Base-by-base conservation (phyloP, 1,140 invertebrate species). In the Conopomorpha cramerella region DNA sequence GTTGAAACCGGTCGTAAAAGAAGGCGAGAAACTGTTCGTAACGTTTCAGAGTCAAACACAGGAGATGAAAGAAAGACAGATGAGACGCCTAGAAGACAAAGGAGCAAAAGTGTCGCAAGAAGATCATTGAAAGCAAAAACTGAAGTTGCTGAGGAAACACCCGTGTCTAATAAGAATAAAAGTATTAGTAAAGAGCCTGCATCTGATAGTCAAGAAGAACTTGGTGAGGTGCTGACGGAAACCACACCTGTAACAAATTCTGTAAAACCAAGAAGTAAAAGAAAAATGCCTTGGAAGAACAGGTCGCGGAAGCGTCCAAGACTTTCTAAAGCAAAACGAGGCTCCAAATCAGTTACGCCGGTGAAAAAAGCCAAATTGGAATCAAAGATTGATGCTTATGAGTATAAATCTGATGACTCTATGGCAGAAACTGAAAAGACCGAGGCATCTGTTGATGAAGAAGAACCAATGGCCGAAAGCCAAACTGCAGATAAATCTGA, bases 191-290 rank as follows among this genome's bases (percentile, higher is more conserved):
- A 64, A 36, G 60, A 65, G 33, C 45, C 46, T 11, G 58, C 51
- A 16, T 71, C 72, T 10, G 73, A 77, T 46, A 73, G 71, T 45
- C 66, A 77, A 45, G 68, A 77, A 48, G 62, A 72, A 26, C 60
- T 50, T 33, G 38, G 55, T 41, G 57, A 64, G 28, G 39, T 53
- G 34, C 51, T 40, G 49, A 44, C 63, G 11, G 49, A 46, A 8
- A 27, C 42, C 25, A 54, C 49, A 7, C 51, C 58, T 6, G 36
- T 49, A 2, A 36, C 41, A 29, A 60, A 54, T 12, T 34, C 49
- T 25, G 15, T 49, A 36, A 54, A 78, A 62, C 38, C 59, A 8
- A 62, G 74, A 37, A 56, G 59, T 11, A 79, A 79, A 27, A 70
- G 78, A 50, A 80, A 70, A 55, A 27, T 57, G n/a, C 36, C 43